Base-by-base conservation (phyloP, 2,113 vertebrate species). In the Oxyura jamaicensis region DNA sequence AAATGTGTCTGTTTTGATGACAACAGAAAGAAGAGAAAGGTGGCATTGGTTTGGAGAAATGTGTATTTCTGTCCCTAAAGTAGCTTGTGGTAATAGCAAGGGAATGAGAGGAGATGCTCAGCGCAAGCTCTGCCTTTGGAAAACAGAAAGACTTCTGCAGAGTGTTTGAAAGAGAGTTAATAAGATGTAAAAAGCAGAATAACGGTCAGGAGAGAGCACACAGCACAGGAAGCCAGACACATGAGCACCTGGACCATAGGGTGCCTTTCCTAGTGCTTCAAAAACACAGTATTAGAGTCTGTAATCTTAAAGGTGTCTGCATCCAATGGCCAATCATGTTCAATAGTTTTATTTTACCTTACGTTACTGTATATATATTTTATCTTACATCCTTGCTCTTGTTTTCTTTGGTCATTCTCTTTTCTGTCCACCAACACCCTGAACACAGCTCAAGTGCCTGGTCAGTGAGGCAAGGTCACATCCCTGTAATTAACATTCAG, bases 361-460 rank as follows among this genome's bases (percentile, higher is more conserved):
- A 23, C 5, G 35, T 65, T 46, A 26, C 10, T 1, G 0, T 28
- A 29, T 15, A 28, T 48, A 26, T 19, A 25, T 4, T 52, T 79
- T 26, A 11, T 39, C 48, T 75, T 36, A 28, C 16, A 63, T 50
- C 25, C 9, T 87, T 82, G 15, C 18, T 52, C 23, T 13, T 67
- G 9, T 52, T 86, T 44, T 14, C 13, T 68, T 75, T 69, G 50
- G 10, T 39, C 10, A 13, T 42, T 85, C 20, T 65, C 33, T 79
- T 44, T 69, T 60, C 28, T 50, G 60, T 44, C 11, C 11, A 17
- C 2, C 13, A 66, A 19, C 15, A 75, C 19, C 28, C 13, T 36
- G 65, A 68, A 44, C 3, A 22, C 0, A 0, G 36, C 22, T 72
- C 50, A 63, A n/a, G 31, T 0, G 0, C 58, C 58, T 67, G 20